Conservation (phyloP, 2,888 invertebrate species). For the Tupiocoris notatus region DNA sequence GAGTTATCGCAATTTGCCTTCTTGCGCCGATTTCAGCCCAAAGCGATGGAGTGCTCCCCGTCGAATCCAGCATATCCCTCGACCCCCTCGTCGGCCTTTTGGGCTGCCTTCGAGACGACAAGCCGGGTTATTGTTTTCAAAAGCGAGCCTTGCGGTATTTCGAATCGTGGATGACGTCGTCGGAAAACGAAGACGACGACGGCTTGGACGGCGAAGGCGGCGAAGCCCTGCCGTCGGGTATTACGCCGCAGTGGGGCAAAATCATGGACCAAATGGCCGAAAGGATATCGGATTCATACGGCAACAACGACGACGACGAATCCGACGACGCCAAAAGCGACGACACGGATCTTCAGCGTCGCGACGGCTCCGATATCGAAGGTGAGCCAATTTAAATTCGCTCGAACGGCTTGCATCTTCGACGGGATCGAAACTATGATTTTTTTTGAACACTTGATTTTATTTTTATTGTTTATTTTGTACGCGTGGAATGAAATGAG, state of each 20-base stretch:
- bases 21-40: not conserved
- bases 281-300: conserved; percentile 44
- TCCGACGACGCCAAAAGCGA: not conserved
- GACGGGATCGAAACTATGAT: not conserved
- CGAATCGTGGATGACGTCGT: conserved; percentile 45
- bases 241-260: conserved; percentile 46
- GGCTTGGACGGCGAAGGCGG: conserved; percentile 35
- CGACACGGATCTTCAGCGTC: conserved; percentile 5
- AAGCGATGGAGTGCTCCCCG: conserved; percentile 13
- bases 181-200: conserved; percentile 43
- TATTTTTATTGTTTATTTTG: no score
- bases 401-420: not conserved
- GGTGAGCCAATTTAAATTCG: conserved; percentile 42
- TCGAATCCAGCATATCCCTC: conserved; percentile 35
- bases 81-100: conserved; percentile 44
- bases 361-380: conserved; percentile 28
- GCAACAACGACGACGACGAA: conserved; percentile 32
- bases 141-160: conserved; percentile 43
- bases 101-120: conserved; percentile 39
- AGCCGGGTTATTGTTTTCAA: conserved; percentile 44
- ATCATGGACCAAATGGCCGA: conserved; percentile 47
- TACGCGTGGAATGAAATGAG: no score
- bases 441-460: no score
- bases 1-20: not conserved
- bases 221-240: conserved; percentile 38